Evolutionary conservation across 2,113 vertebrate species (phyloP).

Genomic region (Greenwoodochromis staneri): DNA sequence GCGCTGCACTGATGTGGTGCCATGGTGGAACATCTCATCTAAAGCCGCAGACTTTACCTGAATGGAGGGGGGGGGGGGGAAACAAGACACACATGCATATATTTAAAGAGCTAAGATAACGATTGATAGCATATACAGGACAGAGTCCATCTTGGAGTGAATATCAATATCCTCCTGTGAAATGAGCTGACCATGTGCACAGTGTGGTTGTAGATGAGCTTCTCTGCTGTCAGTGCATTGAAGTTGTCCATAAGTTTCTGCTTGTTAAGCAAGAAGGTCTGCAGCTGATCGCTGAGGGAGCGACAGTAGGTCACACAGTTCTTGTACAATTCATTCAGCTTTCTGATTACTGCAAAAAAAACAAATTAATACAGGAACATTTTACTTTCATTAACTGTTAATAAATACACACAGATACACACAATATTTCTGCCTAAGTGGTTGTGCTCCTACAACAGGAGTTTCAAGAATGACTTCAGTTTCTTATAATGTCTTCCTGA

Average conservation of each 20-base stretch:
- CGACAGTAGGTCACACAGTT: slow-evolving; percentile 85
- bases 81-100: background rate
- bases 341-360: slow-evolving; percentile 77
- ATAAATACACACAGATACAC: background rate
- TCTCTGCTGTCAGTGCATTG: slow-evolving; percentile 86
- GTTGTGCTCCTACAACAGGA: background rate
- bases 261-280: slow-evolving; percentile 89
- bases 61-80: background rate
- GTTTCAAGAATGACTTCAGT: background rate
- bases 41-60: slow-evolving; percentile 89
- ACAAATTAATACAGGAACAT: background rate
- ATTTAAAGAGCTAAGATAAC: background rate
- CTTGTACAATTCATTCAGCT: slow-evolving; percentile 90
- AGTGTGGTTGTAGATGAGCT: slow-evolving; percentile 87
- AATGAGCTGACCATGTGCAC: slow-evolving; percentile 81
- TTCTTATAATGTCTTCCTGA: background rate
- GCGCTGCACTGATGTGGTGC: slow-evolving; percentile 78
- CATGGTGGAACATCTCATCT: slow-evolving; percentile 91
- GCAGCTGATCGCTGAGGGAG: slow-evolving; percentile 81
- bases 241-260: slow-evolving; percentile 92
- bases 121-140: background rate
- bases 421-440: background rate
- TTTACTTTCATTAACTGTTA: background rate
- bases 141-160: background rate
- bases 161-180: background rate